Evolutionary conservation across 92 coral and sea anemone species (phyloP).

Genomic region (Epizoanthus scotinus): DNA sequence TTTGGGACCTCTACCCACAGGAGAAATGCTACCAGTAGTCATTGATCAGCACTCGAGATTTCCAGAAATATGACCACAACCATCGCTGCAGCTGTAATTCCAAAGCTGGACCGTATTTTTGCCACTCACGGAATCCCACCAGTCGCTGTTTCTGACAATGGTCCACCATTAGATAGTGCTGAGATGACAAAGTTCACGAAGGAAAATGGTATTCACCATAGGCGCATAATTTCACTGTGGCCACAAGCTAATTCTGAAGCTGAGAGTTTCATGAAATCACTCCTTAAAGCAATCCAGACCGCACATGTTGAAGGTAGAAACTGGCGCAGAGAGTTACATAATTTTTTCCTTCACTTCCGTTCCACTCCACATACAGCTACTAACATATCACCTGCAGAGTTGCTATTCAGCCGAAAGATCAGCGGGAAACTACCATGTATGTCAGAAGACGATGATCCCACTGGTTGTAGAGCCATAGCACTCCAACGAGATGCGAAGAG

Average conservation of each 20-base stretch:
- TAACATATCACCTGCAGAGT: slow-evolving; percentile 15
- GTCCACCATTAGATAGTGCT: slow-evolving; percentile 23
- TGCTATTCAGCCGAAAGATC: slow-evolving; percentile 12
- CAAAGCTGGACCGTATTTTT: slow-evolving; percentile 30
- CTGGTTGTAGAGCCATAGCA: not conserved
- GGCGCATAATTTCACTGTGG: slow-evolving; percentile 45
- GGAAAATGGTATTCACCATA: slow-evolving; percentile 37
- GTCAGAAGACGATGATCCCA: not conserved
- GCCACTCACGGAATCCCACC: slow-evolving; percentile 54
- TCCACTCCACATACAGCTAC: slow-evolving; percentile 23
- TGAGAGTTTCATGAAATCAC: slow-evolving; percentile 32
- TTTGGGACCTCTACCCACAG: slow-evolving; percentile 50
- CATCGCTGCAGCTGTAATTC: slow-evolving; percentile 38
- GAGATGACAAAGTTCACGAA: slow-evolving; percentile 30
- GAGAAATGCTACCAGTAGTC: slow-evolving; percentile 47
- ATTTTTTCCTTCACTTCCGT: slow-evolving; percentile 15
- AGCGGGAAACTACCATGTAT: slow-evolving; percentile 19
- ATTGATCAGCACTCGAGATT: slow-evolving; percentile 43
- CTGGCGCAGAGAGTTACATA: slow-evolving; percentile 17
- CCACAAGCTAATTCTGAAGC: slow-evolving; percentile 44
- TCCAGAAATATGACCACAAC: slow-evolving; percentile 45
- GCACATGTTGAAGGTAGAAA: slow-evolving; percentile 24
- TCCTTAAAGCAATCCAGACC: slow-evolving; percentile 13
- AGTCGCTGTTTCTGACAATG: slow-evolving; percentile 45
- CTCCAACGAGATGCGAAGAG: not conserved